These are phyloP conservation scores for Porites lutea DNA, from an alignment of 64 coral and sea anemone genomes.

Conservation along the genomic window DNA sequence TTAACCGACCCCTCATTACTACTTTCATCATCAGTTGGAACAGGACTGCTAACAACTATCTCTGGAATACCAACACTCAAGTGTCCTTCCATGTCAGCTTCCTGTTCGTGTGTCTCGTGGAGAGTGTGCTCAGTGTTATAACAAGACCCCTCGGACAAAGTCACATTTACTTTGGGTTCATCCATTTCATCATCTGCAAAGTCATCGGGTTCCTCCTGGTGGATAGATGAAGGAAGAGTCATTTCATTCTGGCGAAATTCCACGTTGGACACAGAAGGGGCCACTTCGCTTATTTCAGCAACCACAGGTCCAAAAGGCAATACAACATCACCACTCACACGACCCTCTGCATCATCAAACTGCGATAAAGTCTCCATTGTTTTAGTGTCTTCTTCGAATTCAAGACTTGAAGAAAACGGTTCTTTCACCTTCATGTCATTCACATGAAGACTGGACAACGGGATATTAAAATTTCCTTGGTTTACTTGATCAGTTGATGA, in stretches of 20 bases:
- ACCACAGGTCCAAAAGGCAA: background rate
- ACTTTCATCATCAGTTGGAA: slow-evolving; percentile 21
- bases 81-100: background rate
- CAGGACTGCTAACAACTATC: slow-evolving; percentile 33
- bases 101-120: background rate
- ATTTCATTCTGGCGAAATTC: background rate
- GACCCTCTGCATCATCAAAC: background rate
- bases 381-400: background rate
- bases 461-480: background rate
- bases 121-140: no score
- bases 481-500: background rate
- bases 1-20: background rate
- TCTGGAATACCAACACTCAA: background rate
- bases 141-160: no score
- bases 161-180: background rate
- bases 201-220: background rate
- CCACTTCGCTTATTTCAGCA: background rate
- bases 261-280: background rate
- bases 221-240: background rate
- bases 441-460: background rate
- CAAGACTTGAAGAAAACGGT: background rate
- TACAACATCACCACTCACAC: background rate
- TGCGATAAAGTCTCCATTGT: background rate
- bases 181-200: background rate
- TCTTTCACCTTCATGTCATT: background rate